A percentile compares a stretch with the other conserved stretches of the same genome.
phyloP scores from a whole-genome alignment of 2,888 invertebrate genomes.

The Barypeithes pellucidus region DNA sequence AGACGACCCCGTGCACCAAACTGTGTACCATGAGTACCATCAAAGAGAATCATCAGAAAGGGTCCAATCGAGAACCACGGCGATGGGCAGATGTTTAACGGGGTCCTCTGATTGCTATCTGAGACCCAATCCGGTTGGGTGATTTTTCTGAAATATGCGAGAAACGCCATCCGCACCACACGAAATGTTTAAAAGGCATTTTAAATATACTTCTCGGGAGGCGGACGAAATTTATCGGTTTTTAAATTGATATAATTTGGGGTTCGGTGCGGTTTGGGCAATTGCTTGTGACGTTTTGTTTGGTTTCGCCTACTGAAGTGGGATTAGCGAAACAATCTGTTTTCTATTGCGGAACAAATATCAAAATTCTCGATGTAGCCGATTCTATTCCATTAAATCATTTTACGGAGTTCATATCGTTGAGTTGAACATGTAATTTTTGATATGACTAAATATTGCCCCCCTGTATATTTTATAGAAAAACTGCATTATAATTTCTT shows the following conservation, averaged over 20 bases:
- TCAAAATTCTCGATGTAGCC: too few species aligned
- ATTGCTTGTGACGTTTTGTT: not conserved
- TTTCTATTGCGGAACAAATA: too few species aligned
- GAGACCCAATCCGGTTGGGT: conserved; percentile 37
- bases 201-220: not conserved
- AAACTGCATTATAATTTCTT: too few species aligned
- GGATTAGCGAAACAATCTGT: too few species aligned
- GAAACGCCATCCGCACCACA: conserved; percentile 28
- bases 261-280: not conserved
- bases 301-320: too few species aligned
- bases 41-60: not conserved
- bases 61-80: conserved; percentile 30
- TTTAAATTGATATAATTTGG: not conserved
- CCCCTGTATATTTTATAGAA: too few species aligned
- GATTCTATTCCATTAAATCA: too few species aligned
- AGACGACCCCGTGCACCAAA: conserved; percentile 6
- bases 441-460: too few species aligned
- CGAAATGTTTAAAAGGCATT: not conserved
- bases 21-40: conserved; percentile 11
- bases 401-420: too few species aligned
- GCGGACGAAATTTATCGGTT: conserved; percentile 1
- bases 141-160: conserved; percentile 34
- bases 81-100: conserved; percentile 30
- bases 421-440: too few species aligned
- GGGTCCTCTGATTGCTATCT: conserved; percentile 40